Base-by-base conservation (phyloP, 1,140 invertebrate species). In the Drosophila cardini region DNA sequence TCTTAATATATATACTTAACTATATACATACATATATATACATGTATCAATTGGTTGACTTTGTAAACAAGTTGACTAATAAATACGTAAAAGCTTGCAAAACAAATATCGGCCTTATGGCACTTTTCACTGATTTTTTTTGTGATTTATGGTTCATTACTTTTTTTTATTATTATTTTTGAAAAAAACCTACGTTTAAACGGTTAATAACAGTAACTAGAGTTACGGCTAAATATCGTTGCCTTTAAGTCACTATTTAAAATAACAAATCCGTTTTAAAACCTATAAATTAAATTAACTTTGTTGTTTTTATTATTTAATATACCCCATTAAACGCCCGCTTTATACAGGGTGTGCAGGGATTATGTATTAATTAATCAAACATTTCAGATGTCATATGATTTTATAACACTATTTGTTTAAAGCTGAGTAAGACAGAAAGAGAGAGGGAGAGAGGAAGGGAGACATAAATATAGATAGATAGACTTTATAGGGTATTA, bases 21-120 rank as follows among this genome's bases (percentile, higher is more conserved):
- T 4, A 26, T 4, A 40, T n/a, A 40, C 42, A 7, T 26, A 8
- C 7, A 52, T 32, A 48, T 4, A 10, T 65, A 34, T 56, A 38
- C 30, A n/a, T 26, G 21, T 26, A 26, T 26, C 21, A 26, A 26
- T 26, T 26, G 21, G 21, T 26, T 26, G 21, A 26, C 1, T 26
- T 26, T 26, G 21, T 26, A 26, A 26, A 42, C 10, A 57, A 38
- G 10, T 16, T 55, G 52, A 38, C 34, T 55, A 55, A 55, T 18
- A 9, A 16, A 15, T 45, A 45, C n/a, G 48, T 52, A 30, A 52
- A 52, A 34, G 30, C 48, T 15, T 45, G 42, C 11, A 7, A 15
- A 45, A 43, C 13, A 43, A 43, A 13, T 43, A 15, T 45, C 13
- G 38, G n/a, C 21, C 5, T 26, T 26, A 26, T 26, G 21, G 21